Base-by-base conservation (phyloP, 2,113 vertebrate species). In the Chiloscyllium plagiosum region DNA sequence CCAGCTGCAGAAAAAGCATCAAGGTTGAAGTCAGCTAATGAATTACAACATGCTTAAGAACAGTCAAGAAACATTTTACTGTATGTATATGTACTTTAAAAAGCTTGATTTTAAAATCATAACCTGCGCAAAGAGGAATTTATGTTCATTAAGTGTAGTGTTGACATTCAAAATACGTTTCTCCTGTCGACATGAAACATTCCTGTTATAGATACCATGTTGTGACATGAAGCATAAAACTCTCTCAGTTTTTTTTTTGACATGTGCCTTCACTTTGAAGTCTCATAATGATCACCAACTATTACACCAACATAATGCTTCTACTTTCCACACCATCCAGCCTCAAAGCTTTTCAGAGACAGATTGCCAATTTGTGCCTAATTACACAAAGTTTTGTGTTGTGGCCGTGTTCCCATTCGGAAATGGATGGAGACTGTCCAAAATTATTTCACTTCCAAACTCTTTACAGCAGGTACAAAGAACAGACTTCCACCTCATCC, bases 401-500 rank as follows among this genome's bases (percentile, higher is more conserved):
- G 61, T 93, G 61, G 89, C 89, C 89, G 1, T 65, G 33, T n/a
- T 68, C 61, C 89, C 89, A 93, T 66, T 93, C 7, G 89, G 89
- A 68, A 66, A 93, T 2, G 33, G 89, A 68, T 93, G 61, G 89
- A 93, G 89, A 93, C 89, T 42, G 89, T 61, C 89, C 89, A 37
- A 93, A 66, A 68, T 42, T 93, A 66, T 37, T 93, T 93, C 89
- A 93, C 61, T 6, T 65, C n/a, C 5, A n/a, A 42, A 5, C 61
- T 33, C 65, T 93, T n/a, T 68, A 93, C 20, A 93, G 65, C 7
- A n/a, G 89, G 61, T 66, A 37, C 19, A 22, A 33, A 93, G 89
- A 93, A 93, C 89, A 93, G 89, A 93, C 61, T 93, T n/a, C 19
- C 61, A 93, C 37, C 89, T 93, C 89, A 66, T 66, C 89, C 42